Evolutionary conservation across 2,797 vertebrate genomes (phyloP), one percentile per base, ranked within the genome.

Genomic region (Micromesistius poutassou): DNA sequence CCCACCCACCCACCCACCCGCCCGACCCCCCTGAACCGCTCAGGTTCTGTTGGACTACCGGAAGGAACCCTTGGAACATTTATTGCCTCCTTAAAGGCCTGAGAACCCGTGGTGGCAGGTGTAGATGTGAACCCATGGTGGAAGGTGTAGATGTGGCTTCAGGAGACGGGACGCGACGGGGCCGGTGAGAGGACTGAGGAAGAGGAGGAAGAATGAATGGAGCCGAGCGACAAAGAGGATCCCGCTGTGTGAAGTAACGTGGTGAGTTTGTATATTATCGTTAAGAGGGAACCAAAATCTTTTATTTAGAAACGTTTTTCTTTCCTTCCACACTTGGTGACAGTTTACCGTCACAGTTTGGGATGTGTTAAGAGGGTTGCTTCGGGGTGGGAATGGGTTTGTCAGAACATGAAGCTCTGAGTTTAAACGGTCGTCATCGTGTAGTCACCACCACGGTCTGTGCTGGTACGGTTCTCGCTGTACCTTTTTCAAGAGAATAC

Each of bases 61-160:
- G 70, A 71, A 33, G n/a, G 76, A 33, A 3, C 83, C 76, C 16
- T 79, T 81, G 90, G 91, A 90, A 92, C 88, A 91, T 90, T 87
- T 88, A 5, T 5, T 5, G 46, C 14, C 16, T 55, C 46, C 19
- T 55, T 22, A 22, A 4, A 55, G 46, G 46, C 46, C 46, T 55
- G 46, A 55, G 16, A 22, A 22, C 19, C 5, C 16, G 46, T 16
- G 12, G 10, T n/a, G n/a, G n/a, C n/a, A n/a, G n/a, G n/a, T n/a
- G n/a, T n/a, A n/a, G n/a, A n/a, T n/a, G n/a, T n/a, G n/a, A n/a
- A n/a, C n/a, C n/a, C n/a, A n/a, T n/a, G n/a, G n/a, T n/a, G n/a
- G n/a, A n/a, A n/a, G n/a, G n/a, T 42, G 14, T 19, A 55, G 46
- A 22, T 55, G 46, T 22, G 5, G 84, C 77, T 71, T 66, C 78